Base-by-base conservation (phyloP, 1,140 invertebrate species). In the Neelides sp. region DNA sequence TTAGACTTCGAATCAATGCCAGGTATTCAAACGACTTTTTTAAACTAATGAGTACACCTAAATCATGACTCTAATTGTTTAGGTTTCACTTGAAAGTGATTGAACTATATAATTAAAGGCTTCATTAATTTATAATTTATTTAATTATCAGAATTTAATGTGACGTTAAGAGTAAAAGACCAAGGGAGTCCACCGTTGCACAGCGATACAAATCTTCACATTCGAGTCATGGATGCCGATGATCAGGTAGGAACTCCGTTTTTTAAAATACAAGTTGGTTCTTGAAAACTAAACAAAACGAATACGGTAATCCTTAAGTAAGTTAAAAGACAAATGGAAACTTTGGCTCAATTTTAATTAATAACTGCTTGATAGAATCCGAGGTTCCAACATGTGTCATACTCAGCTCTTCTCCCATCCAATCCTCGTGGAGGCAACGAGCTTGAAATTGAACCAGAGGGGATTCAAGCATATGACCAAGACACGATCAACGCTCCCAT, bases 211-310 rank as follows among this genome's bases (percentile, higher is more conserved):
- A 48, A 17, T 19, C 41, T 61, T 13, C 37, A 43, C 23, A 79
- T 92, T 0, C 77, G 85, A 48, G 79, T 92, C 2, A 77, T 85
- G 4, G 89, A 94, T 67, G 85, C 87, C 0, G 89, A 94, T 63
- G 88, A 94, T 69, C 88, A 92, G 69, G 92, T 92, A 72, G n/a
- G n/a, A n/a, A n/a, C n/a, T 88, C 88, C 3, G 60, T 64, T 37
- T 92, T 90, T 68, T 59, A n/a, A n/a, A n/a, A n/a, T n/a, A n/a
- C n/a, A n/a, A n/a, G n/a, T n/a, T n/a, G n/a, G n/a, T n/a, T n/a
- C n/a, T n/a, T n/a, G n/a, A n/a, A 58, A 58, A 20, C 56, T 52
- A 32, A 50, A 10, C 8, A 32, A 32, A 32, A 32, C n/a, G 8
- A 32, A n/a, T n/a, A 10, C 30, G n/a, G 30, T n/a, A 40, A 0